Evolutionary conservation across 2,888 invertebrate species (phyloP), one percentile per base, ranked within the genome.

Genomic region (Apoda limacodes): DNA sequence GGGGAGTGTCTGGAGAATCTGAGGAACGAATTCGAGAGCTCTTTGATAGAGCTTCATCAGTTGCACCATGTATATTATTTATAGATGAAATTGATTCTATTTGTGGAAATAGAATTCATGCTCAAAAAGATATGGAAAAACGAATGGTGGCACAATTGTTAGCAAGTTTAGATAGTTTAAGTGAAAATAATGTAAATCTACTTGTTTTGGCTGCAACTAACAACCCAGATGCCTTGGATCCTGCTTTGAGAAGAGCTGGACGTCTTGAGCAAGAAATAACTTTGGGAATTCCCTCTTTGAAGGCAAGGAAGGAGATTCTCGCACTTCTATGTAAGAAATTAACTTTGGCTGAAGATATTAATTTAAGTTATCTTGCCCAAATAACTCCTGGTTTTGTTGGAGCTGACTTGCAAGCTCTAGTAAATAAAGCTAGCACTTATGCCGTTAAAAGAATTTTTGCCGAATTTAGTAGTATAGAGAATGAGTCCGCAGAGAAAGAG

Each of bases 81-180:
- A 89, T 99, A 40, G 98, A 99, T 72, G 97, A 98, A 78, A 93
- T 99, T 37, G 98, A 99, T 80, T 89, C 95, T n/a, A 90, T 99
- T 25, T 93, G 95, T 17, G 92, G 92, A 4, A 93, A 95, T 60
- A 83, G 96, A 54, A 89, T 94, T 33, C 89, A 89, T 50, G 95
- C 95, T 2, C 92, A 93, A 51, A 90, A 92, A 60, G 97, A 96
- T 54, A 98, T 98, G 98, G 97, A 98, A 60, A 86, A 92, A 39
- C 81, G 98, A 38, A 94, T 99, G 67, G 97, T 98, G 5, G 89
- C 97, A 1, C 98, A 98, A 66, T 68, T 99, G 32, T 75, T 96
- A 19, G 87, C 90, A 9, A 94, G 94, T 50, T 81, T 99, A 54
- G 98, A 99, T 78, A 90, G 90, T 86, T 55, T 82, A 45, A 56